Evolutionary conservation across 2,797 vertebrate species (phyloP).

Genomic region (Labroides dimidiatus): DNA sequence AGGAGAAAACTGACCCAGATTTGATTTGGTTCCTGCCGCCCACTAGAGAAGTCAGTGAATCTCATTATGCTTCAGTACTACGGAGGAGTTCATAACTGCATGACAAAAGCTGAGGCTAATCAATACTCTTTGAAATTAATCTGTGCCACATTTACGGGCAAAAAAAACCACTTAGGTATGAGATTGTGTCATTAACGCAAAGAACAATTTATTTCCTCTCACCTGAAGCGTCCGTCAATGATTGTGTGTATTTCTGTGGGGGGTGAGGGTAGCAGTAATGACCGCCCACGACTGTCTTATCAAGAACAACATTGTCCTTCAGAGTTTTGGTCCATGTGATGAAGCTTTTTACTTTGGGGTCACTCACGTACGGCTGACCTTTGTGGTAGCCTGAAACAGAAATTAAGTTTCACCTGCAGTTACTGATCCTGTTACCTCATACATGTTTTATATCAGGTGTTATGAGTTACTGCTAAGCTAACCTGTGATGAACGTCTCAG

Average conservation of each 20-base stretch:
- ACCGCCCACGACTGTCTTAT: slow-evolving; percentile 87
- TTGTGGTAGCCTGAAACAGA: slow-evolving; percentile 85
- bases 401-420: background rate
- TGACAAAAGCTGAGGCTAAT: background rate
- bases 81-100: slow-evolving; percentile 6
- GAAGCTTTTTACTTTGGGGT: slow-evolving; percentile 88
- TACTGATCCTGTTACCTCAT: background rate
- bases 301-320: slow-evolving; percentile 81
- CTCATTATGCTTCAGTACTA: slow-evolving; percentile 18
- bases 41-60: slow-evolving; percentile 2
- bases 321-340: slow-evolving; percentile 90
- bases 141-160: background rate
- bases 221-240: slow-evolving; percentile 73
- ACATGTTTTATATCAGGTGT: background rate
- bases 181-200: background rate
- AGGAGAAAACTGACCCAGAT: slow-evolving; percentile 25
- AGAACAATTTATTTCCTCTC: slow-evolving; percentile 1
- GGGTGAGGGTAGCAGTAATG: slow-evolving; percentile 89
- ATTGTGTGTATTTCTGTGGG: slow-evolving; percentile 83
- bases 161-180: too few species aligned
- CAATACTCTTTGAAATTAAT: background rate
- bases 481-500: slow-evolving; percentile 91
- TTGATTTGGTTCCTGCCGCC: slow-evolving; percentile 13
- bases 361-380: slow-evolving; percentile 86
- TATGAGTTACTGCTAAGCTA: slow-evolving; percentile 19